Evolutionary conservation across 2,888 invertebrate species (phyloP).

Genomic region (Selenia dentaria): DNA sequence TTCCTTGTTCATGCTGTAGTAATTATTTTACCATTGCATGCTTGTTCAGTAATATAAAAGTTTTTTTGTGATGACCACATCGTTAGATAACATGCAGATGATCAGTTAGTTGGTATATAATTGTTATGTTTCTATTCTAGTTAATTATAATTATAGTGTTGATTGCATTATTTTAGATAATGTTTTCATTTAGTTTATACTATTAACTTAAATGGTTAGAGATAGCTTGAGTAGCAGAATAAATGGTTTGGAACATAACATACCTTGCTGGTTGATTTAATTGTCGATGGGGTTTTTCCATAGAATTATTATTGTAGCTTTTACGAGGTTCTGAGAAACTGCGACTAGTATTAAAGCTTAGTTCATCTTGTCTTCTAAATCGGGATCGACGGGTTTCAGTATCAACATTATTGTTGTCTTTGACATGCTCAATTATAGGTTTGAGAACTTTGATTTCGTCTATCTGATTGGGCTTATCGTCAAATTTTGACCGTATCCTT

Average conservation of each 20-base stretch:
- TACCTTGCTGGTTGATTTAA: constrained; percentile 40
- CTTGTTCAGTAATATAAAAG: not conserved
- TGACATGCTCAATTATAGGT: constrained; percentile 62
- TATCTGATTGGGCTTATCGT: constrained; percentile 45
- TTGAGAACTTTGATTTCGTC: constrained; percentile 51
- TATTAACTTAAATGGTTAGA: not conserved
- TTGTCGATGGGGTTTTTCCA: constrained; percentile 36
- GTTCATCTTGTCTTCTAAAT: constrained; percentile 50
- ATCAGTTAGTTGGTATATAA: not conserved
- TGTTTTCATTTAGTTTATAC: not conserved
- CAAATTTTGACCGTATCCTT: constrained; percentile 59
- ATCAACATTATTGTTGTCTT: constrained; percentile 34
- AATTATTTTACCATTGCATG: not conserved
- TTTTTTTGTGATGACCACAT: not conserved
- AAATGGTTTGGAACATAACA: constrained; percentile 14
- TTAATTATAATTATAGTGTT: not conserved
- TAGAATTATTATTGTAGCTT: constrained; percentile 38
- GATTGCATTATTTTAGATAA: not conserved
- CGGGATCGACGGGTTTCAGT: constrained; percentile 49
- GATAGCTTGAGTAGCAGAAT: constrained; percentile 7
- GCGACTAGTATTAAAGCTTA: constrained; percentile 41
- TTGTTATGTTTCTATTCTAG: not conserved
- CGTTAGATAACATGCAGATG: not conserved
- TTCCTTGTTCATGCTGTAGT: not conserved
- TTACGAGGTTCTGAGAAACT: constrained; percentile 72